Percentiles rank a stretch among this genome's conserved stretches.
phyloP scores from a whole-genome alignment of 2,888 invertebrate genomes.

The Drosophila pseudotakahashii region DNA sequence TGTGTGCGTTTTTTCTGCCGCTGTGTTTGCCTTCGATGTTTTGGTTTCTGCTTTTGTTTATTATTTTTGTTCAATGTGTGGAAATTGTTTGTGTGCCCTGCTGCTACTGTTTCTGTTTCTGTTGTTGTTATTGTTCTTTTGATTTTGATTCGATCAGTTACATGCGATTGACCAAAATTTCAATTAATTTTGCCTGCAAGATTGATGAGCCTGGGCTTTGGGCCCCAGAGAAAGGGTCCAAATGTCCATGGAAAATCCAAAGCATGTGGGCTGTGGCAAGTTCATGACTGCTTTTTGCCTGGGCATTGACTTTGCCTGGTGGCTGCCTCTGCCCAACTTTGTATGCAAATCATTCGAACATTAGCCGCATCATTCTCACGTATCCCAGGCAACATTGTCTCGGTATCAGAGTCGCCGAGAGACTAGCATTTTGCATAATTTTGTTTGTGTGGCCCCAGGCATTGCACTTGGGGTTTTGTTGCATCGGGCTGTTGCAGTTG shows the following conservation, averaged over 20 bases:
- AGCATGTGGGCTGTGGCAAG: conserved; percentile 14
- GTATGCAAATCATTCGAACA: conserved; percentile 70
- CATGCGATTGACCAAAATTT: conserved; percentile 55
- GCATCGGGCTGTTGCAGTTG: conserved; percentile 23
- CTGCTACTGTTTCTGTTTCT: conserved; percentile 8
- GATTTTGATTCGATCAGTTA: conserved; percentile 46
- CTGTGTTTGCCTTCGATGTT: conserved; percentile 33
- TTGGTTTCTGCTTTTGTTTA: conserved; percentile 54
- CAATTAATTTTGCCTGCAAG: conserved; percentile 49
- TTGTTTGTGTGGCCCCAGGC: conserved; percentile 44
- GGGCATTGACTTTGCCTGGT: conserved; percentile 65
- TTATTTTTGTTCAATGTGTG: conserved; percentile 78
- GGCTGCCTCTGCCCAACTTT: conserved; percentile 56
- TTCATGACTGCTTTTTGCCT: conserved; percentile 44
- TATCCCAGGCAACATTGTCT: conserved; percentile 30
- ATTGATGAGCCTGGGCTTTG: conserved; percentile 31
- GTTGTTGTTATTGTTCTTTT: conserved; percentile 23
- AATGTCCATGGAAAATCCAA: background rate
- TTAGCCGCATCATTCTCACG: conserved; percentile 60
- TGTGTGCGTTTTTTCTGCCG: conserved; percentile 50
- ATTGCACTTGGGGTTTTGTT: conserved; percentile 54
- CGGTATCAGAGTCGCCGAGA: background rate
- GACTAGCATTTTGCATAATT: conserved; percentile 62
- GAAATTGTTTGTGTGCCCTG: conserved; percentile 73
- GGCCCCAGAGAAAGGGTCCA: conserved; percentile 8